Percentiles rank a stretch among this genome's conserved stretches.
These are phyloP conservation scores for Drosophila koepferae DNA, from an alignment of 2,888 invertebrate species.

Conservation along the genomic window DNA sequence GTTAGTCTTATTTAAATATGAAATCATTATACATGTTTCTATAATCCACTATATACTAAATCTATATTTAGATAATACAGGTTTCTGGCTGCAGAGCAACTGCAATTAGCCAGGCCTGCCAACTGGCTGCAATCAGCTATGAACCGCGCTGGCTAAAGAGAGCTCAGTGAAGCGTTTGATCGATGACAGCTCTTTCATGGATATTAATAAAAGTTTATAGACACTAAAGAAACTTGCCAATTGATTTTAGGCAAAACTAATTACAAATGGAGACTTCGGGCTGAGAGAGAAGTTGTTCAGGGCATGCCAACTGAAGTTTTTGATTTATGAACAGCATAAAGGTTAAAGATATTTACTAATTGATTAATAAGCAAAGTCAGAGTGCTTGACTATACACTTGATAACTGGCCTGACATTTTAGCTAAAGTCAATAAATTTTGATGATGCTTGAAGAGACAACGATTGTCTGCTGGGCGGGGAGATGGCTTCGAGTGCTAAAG, in stretches of 20 bases:
- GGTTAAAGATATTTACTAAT: constrained; percentile 26
- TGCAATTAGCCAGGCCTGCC: constrained; percentile 27
- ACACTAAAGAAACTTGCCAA: constrained; percentile 29
- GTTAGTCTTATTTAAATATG: neutral
- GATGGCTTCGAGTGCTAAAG: constrained; percentile 42
- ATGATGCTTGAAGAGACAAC: constrained; percentile 15
- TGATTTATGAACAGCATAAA: neutral
- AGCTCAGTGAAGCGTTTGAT: constrained; percentile 46
- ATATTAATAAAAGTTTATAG: constrained; percentile 28
- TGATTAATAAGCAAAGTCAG: constrained; percentile 14
- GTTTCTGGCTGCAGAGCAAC: neutral
- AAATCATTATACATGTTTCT: neutral
- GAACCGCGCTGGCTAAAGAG: constrained; percentile 39
- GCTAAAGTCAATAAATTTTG: constrained; percentile 55
- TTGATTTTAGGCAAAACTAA: constrained; percentile 22
- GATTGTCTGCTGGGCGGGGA: neutral
- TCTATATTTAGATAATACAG: neutral
- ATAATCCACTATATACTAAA: neutral
- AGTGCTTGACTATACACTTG: constrained; percentile 26
- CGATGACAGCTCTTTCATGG: constrained; percentile 36
- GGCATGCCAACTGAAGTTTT: neutral
- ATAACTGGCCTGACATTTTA: constrained; percentile 26
- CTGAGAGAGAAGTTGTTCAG: neutral
- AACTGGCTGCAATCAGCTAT: constrained; percentile 40
- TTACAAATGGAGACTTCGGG: neutral